These are phyloP conservation scores for Gavia stellata DNA, from an alignment of 2,113 vertebrate genomes.

Conservation along the genomic window DNA sequence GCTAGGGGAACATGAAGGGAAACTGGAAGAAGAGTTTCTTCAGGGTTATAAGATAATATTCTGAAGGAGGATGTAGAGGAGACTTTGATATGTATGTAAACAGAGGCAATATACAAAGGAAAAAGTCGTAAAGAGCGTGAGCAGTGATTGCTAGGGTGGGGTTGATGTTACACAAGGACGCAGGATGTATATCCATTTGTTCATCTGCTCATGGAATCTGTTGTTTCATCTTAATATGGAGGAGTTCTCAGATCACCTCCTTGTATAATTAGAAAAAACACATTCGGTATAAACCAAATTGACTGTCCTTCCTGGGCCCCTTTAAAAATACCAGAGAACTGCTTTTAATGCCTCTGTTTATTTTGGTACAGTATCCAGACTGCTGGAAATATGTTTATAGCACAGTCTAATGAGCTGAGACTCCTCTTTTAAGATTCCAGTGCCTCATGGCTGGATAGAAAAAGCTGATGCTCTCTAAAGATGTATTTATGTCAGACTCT, in stretches of 20 bases:
- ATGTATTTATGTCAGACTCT: neutral
- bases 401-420: slow-evolving; percentile 7
- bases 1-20: neutral
- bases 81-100: neutral
- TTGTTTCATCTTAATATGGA: neutral
- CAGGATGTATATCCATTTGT: neutral
- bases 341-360: slow-evolving; percentile 47
- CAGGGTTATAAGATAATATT: neutral
- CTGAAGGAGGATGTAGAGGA: neutral
- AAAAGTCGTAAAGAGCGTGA: neutral
- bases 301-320: neutral
- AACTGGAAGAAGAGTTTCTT: neutral
- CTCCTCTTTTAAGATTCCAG: slow-evolving; percentile 24
- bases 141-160: neutral
- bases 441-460: slow-evolving; percentile 17
- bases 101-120: neutral
- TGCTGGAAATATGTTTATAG: slow-evolving; percentile 42
- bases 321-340: slow-evolving; percentile 23
- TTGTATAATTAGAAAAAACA: neutral
- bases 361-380: slow-evolving; percentile 32
- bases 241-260: neutral
- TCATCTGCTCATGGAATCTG: neutral
- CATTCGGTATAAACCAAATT: neutral
- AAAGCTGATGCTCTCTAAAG: neutral
- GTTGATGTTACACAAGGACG: neutral